A percentile compares a stretch with the other conserved stretches of the same genome.
Conservation (phyloP, 2,113 vertebrate species). For the Pachycephala philippinensis region DNA sequence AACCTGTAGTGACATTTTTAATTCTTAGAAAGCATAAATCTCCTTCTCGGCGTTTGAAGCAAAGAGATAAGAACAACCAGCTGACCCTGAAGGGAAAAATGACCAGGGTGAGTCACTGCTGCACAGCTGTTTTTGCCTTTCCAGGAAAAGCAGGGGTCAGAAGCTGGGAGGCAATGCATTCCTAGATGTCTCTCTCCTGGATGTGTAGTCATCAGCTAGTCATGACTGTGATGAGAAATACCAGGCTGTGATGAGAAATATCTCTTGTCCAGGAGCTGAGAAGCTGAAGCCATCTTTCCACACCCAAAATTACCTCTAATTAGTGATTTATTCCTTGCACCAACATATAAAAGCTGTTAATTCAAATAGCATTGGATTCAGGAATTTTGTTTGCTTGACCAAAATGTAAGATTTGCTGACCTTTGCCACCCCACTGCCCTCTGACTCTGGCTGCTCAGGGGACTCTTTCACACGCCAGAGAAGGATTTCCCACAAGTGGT, state of each 20-base stretch:
- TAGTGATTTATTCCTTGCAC: background rate
- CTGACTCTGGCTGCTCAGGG: background rate
- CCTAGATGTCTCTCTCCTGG: background rate
- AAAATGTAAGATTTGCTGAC: background rate
- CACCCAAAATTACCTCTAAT: background rate
- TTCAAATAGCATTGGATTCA: background rate
- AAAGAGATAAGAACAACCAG: background rate
- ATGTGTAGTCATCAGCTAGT: background rate
- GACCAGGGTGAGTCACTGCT: background rate
- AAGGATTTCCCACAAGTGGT: background rate
- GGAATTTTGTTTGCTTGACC: background rate
- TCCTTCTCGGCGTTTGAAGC: background rate
- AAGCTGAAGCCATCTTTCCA: background rate
- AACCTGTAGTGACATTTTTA: background rate
- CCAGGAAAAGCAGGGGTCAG: background rate
- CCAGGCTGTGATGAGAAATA: background rate
- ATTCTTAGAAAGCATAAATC: background rate
- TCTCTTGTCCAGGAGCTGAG: background rate
- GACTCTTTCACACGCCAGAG: background rate
- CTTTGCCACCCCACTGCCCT: fast-evolving
- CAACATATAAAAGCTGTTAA: background rate
- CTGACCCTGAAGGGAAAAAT: background rate
- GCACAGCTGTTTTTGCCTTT: background rate
- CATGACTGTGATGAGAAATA: background rate
- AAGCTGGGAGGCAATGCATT: background rate